Evolutionary conservation across 2,113 vertebrate species (phyloP).

Genomic region (Laticauda laticaudata): DNA sequence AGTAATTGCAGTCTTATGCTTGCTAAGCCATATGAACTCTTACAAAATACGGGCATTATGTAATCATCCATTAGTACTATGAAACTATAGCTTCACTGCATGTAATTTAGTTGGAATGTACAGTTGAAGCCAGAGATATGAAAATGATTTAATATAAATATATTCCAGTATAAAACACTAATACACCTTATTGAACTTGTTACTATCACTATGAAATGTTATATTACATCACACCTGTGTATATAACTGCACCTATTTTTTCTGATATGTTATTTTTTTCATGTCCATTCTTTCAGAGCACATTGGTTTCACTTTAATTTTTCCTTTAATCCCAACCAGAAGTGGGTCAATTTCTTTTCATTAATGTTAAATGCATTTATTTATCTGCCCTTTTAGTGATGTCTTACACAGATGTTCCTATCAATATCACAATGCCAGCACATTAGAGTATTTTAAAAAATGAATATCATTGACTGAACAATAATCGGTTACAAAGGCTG

Average conservation of each 20-base stretch:
- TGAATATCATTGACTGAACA: not conserved
- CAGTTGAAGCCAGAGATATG: not conserved
- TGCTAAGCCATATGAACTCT: not conserved
- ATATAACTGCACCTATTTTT: not conserved
- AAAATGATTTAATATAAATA: not conserved
- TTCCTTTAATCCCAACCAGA: not conserved
- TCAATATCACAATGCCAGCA: slow-evolving; percentile 15
- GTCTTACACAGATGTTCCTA: slow-evolving; percentile 10
- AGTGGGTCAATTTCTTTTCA: not conserved
- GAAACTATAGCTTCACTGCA: not conserved
- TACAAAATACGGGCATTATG: not conserved
- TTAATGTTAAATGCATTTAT: slow-evolving; percentile 19
- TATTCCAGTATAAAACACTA: not conserved
- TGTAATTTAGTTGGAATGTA: not conserved
- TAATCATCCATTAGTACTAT: not conserved
- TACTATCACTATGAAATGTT: not conserved
- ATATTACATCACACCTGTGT: not conserved
- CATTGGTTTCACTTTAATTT: not conserved
- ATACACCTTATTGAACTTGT: not conserved
- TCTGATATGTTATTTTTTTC: not conserved
- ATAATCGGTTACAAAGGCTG: slow-evolving; percentile 1
- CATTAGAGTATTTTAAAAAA: slow-evolving; percentile 6
- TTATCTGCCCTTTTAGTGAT: slow-evolving; percentile 28
- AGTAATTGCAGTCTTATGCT: not conserved
- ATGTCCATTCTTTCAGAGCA: slow-evolving; percentile 12